Conservation (phyloP, 2,113 vertebrate species). For the Enhydra lutris region DNA sequence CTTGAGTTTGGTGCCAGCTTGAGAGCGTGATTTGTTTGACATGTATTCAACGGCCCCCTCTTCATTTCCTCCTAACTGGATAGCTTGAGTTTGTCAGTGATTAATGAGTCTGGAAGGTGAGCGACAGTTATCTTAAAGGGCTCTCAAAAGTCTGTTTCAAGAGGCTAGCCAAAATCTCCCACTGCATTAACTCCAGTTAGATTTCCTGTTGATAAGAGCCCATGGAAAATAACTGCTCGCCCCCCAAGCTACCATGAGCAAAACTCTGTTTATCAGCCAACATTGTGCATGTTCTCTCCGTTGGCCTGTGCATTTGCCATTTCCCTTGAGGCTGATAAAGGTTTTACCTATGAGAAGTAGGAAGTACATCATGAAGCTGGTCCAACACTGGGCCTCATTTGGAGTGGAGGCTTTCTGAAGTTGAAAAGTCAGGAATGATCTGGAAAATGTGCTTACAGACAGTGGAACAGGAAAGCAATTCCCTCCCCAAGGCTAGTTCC, state of each 20-base stretch:
- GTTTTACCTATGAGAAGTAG: slow-evolving; percentile 42
- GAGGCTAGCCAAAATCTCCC: slow-evolving; percentile 45
- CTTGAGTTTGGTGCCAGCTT: background rate
- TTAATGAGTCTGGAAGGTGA: slow-evolving; percentile 67
- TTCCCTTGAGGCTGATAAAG: slow-evolving; percentile 56
- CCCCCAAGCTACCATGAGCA: background rate
- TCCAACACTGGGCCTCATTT: background rate
- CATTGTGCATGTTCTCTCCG: background rate
- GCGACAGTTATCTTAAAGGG: slow-evolving; percentile 67
- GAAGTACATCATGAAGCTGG: background rate
- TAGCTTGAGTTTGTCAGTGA: slow-evolving; percentile 49
- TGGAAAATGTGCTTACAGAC: slow-evolving; percentile 61
- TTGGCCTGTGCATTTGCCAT: background rate
- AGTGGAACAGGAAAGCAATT: slow-evolving; percentile 68
- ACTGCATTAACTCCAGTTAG: slow-evolving; percentile 55
- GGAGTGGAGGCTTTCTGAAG: slow-evolving; percentile 6
- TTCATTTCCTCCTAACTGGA: slow-evolving; percentile 44
- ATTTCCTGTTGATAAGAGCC: slow-evolving; percentile 75
- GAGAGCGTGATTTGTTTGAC: slow-evolving; percentile 22
- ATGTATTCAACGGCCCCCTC: background rate
- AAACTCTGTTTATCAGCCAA: slow-evolving; percentile 42
- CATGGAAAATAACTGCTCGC: slow-evolving; percentile 49
- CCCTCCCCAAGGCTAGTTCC: slow-evolving; percentile 59
- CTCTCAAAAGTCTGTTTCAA: slow-evolving; percentile 63
- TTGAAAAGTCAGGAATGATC: slow-evolving; percentile 29